These are phyloP conservation scores for Hippocampus zosterae DNA, from an alignment of 2,113 vertebrate genomes.

Conservation along the genomic window DNA sequence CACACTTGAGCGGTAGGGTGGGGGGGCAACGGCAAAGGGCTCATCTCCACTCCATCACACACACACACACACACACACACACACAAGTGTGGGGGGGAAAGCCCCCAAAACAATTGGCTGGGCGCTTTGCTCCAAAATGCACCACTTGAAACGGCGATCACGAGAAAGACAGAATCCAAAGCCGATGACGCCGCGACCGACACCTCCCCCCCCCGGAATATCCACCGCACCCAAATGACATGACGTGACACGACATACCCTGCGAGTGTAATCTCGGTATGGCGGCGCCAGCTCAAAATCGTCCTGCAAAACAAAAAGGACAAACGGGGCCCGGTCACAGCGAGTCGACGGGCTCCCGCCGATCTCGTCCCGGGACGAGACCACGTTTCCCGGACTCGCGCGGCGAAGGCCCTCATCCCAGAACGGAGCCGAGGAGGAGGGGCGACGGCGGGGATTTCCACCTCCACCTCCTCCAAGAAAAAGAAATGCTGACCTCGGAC, in stretches of 20 bases:
- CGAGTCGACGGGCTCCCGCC: conserved; percentile 16
- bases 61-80: conserved; percentile 1
- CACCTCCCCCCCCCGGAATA: not conserved
- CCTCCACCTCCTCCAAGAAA: conserved; percentile 45
- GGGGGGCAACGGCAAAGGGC: not conserved
- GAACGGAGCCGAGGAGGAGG: conserved; percentile 10
- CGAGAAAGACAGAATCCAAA: not conserved
- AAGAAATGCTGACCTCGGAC: conserved; percentile 31
- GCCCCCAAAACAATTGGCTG: too few species aligned
- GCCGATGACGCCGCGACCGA: not conserved
- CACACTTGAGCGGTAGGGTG: too few species aligned
- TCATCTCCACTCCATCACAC: conserved; percentile 18
- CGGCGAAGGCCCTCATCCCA: conserved; percentile 38
- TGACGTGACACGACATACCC: conserved; percentile 64
- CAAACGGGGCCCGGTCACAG: conserved; percentile 34
- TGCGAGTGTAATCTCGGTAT: conserved; percentile 62
- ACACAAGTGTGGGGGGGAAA: too few species aligned
- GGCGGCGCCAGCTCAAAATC: conserved; percentile 53
- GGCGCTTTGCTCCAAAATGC: too few species aligned
- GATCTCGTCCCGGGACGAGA: conserved; percentile 27
- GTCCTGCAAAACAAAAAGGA: conserved; percentile 59
- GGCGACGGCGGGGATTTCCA: conserved; percentile 25
- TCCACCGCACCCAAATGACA: conserved; percentile 17
- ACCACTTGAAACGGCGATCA: not conserved
- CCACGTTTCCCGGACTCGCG: conserved; percentile 20